Percentiles rank a stretch among this genome's conserved stretches.
These are phyloP conservation scores for Drosophila murphyi DNA, from an alignment of 1,140 invertebrate species.

Conservation along the genomic window DNA sequence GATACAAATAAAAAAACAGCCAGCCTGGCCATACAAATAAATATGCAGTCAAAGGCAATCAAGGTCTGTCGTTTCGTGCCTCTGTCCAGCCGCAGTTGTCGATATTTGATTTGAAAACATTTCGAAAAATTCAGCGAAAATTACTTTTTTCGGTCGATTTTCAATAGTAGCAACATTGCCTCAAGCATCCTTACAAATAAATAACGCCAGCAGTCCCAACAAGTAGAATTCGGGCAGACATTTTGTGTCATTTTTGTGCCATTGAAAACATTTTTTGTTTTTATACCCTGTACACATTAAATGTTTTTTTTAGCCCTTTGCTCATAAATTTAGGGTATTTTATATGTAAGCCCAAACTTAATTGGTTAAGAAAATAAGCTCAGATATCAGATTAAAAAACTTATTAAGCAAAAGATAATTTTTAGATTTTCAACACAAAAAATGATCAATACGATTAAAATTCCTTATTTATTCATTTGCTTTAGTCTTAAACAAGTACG, in stretches of 20 bases:
- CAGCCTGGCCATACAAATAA: constrained; percentile 63
- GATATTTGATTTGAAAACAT: constrained; percentile 80
- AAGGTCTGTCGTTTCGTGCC: constrained; percentile 47
- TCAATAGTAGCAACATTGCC: constrained; percentile 55
- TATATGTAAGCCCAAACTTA: no score
- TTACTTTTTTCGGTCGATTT: constrained; percentile 48
- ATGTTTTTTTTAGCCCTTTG: no score
- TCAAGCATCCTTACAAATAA: constrained; percentile 58
- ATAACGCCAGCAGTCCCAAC: constrained; percentile 55
- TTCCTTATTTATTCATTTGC: no score
- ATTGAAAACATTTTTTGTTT: constrained; percentile 31
- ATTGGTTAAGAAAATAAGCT: no score
- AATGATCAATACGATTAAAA: no score
- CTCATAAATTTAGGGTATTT: neutral
- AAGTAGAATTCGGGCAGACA: constrained; percentile 58
- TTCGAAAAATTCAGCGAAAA: constrained; percentile 65
- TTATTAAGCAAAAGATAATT: no score
- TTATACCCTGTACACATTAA: constrained; percentile 5
- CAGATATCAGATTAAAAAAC: no score
- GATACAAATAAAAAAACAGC: constrained; percentile 18
- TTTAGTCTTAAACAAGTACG: no score
- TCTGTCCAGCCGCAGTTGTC: constrained; percentile 57
- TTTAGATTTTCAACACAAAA: no score
- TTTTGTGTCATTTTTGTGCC: constrained; percentile 34
- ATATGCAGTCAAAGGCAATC: constrained; percentile 78